Percentiles rank a stretch among this genome's conserved stretches.
Conservation (phyloP, 2,113 vertebrate genomes). For the Cardinalis cardinalis region DNA sequence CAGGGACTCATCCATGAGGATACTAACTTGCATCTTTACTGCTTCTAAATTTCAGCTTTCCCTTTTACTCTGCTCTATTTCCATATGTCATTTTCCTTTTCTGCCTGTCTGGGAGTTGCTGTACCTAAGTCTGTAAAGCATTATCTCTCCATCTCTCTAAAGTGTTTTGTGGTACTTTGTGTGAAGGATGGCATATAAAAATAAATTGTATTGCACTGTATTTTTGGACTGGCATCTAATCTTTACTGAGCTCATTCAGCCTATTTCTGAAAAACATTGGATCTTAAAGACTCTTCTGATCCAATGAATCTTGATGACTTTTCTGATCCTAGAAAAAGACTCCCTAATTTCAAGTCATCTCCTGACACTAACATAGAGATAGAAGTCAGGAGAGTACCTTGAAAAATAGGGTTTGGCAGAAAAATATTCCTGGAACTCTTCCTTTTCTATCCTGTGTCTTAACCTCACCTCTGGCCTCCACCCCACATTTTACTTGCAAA, state of each 20-base stretch:
- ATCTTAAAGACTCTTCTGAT: conserved; percentile 64
- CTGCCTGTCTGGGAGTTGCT: conserved; percentile 64
- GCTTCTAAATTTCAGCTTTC: conserved; percentile 61
- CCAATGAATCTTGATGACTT: conserved; percentile 69
- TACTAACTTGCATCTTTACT: conserved; percentile 57
- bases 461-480: conserved; percentile 24
- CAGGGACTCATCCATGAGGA: conserved; percentile 16
- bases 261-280: conserved; percentile 63
- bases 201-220: conserved; percentile 70
- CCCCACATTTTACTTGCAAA: conserved; percentile 64
- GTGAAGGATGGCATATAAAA: conserved; percentile 71
- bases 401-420: conserved; percentile 40
- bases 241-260: conserved; percentile 62
- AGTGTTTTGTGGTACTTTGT: conserved; percentile 70
- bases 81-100: conserved; percentile 68
- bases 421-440: conserved; percentile 14
- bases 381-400: conserved; percentile 31
- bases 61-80: conserved; percentile 56
- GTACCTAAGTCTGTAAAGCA: conserved; percentile 68
- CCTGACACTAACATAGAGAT: conserved; percentile 53
- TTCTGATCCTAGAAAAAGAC: conserved; percentile 59
- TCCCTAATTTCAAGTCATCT: conserved; percentile 65
- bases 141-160: conserved; percentile 68
- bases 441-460: not conserved
- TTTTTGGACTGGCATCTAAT: conserved; percentile 69